Evolutionary conservation across 2,797 vertebrate species (phyloP), one percentile per base, ranked within the genome.

Genomic region (Pangasius larnaudii): DNA sequence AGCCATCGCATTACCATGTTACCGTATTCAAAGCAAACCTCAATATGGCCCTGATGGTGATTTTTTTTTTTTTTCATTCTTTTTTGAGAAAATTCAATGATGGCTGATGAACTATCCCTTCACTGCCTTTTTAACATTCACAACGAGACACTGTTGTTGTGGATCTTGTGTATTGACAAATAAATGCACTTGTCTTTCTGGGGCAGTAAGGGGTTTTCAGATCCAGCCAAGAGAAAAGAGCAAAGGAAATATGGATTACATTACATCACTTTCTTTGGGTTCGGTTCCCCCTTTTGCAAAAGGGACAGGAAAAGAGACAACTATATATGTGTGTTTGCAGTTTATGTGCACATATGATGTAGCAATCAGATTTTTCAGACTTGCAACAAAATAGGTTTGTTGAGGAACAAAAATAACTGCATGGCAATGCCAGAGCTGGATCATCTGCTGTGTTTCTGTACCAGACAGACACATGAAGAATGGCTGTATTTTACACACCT

Each of bases 21-120:
- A 95, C 95, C 95, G 97, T 96, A 97, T 96, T 97, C 96, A 96
- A 96, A 96, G 95, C 95, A 95, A 96, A 97, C 95, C 93, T 94
- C 90, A 95, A 93, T 93, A 95, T 94, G 95, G 94, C 95, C 94
- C 92, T 93, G 95, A 96, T 95, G 94, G 95, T 92, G 93, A 94
- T 94, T 94, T 95, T 94, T 94, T 91, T 91, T 87, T 90, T 90
- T 87, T n/a, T 27, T 18, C 39, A 90, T 91, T 90, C 85, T 89
- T 90, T 46, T 88, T 86, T 86, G 87, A 90, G 84, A 92, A 91
- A 93, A 95, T 93, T 96, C 94, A 95, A 95, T 95, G 95, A 95
- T 94, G 93, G 94, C 92, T 93, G 92, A 92, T 91, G 90, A 93
- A 92, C 90, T 93, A 89, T 94, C 92, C 93, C 93, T 93, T 94